Conservation (phyloP, 1,140 invertebrate genomes). For the Dreissena rostriformis region DNA sequence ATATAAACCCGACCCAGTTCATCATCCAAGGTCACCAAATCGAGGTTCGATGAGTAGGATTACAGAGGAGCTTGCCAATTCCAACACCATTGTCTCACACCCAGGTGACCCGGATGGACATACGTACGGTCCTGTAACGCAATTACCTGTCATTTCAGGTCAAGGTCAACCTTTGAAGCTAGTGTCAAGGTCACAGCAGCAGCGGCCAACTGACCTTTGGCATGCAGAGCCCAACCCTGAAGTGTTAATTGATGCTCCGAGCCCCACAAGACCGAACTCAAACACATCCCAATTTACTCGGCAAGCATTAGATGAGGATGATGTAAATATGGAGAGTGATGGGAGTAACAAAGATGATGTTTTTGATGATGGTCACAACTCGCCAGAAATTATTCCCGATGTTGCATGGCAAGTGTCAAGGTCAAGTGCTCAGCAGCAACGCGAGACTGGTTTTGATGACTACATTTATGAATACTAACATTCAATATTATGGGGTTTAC, state of each 20-base stretch:
- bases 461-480: no score
- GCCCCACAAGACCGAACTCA: constrained; percentile 5
- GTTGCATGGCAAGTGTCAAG: constrained; percentile 40
- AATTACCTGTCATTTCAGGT: neutral
- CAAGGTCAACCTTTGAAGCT: neutral
- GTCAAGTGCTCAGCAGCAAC: constrained; percentile 7
- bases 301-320: no score
- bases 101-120: no score
- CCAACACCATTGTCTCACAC: neutral
- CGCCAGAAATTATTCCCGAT: constrained; percentile 22
- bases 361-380: neutral
- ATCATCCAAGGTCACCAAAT: neutral
- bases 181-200: constrained; percentile 13
- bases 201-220: neutral
- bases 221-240: neutral
- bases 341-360: no score
- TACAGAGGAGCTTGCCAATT: neutral
- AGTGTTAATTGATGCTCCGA: no score
- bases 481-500: no score
- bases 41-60: constrained; percentile 3
- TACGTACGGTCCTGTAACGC: no score
- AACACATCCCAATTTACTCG: neutral
- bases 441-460: neutral
- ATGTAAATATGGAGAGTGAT: no score
- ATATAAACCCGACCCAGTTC: neutral